These are phyloP conservation scores for Epizoanthus illoricatus DNA, from an alignment of 92 coral and sea anemone species.

Conservation along the genomic window DNA sequence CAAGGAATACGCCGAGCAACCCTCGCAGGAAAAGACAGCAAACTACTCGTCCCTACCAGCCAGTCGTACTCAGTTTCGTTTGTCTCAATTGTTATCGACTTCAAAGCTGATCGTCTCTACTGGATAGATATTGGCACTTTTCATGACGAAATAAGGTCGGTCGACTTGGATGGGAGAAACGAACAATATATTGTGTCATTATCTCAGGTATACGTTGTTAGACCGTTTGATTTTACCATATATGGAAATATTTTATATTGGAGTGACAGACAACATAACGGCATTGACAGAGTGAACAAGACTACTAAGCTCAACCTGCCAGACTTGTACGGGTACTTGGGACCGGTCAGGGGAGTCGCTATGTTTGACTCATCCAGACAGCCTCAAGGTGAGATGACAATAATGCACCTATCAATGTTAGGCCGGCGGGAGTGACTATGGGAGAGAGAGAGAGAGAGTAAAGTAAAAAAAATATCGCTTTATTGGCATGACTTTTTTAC, in stretches of 20 bases:
- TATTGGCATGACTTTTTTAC: no score
- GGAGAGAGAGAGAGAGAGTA: no score
- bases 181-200: not conserved
- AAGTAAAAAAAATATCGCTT: no score
- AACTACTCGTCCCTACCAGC: not conserved
- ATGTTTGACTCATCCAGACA: slow-evolving; percentile 29
- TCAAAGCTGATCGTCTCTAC: slow-evolving; percentile 1
- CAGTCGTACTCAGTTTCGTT: not conserved
- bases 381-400: slow-evolving; percentile 15
- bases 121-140: slow-evolving; percentile 1
- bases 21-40: slow-evolving; percentile 2
- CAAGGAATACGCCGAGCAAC: slow-evolving; percentile 8
- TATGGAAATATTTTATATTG: slow-evolving; percentile 26
- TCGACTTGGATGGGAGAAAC: slow-evolving; percentile 21
- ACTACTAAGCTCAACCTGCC: slow-evolving; percentile 8
- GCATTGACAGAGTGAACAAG: slow-evolving; percentile 18
- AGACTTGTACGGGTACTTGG: not conserved
- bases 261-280: not conserved
- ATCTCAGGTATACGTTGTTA: not conserved
- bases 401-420: not conserved
- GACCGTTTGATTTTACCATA: slow-evolving; percentile 25
- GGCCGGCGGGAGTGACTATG: no score
- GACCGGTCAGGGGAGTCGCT: slow-evolving; percentile 13
- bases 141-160: slow-evolving; percentile 7
- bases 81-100: slow-evolving; percentile 13